Percentiles rank a stretch among this genome's conserved stretches.
Evolutionary conservation across 2,113 vertebrate species (phyloP).

Genomic region (Embiotoca jacksoni): DNA sequence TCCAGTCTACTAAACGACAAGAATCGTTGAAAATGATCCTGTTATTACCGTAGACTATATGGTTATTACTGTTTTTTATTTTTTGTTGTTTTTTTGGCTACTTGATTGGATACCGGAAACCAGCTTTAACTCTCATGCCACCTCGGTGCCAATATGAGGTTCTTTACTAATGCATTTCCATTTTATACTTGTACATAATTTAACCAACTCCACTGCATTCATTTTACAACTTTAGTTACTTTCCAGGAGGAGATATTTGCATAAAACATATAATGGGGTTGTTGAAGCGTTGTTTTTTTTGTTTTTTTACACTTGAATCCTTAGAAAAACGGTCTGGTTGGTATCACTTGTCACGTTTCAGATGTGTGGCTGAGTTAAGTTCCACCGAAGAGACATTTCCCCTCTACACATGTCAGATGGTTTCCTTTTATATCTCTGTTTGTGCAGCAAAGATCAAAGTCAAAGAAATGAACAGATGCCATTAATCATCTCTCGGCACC

Average conservation of each 20-base stretch:
- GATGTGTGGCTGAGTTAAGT: neutral
- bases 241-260: neutral
- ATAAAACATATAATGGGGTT: neutral
- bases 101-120: too few species aligned
- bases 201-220: neutral
- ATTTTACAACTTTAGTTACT: neutral
- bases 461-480: neutral
- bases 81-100: too few species aligned
- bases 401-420: neutral
- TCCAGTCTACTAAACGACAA: too few species aligned
- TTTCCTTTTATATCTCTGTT: neutral
- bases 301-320: neutral
- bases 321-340: neutral
- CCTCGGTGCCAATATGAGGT: neutral
- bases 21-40: too few species aligned
- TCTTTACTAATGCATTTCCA: conserved; percentile 2
- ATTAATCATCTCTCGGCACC: neutral
- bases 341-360: neutral
- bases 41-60: too few species aligned
- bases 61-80: too few species aligned
- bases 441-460: neutral
- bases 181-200: neutral
- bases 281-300: neutral
- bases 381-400: neutral
- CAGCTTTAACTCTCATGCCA: too few species aligned